Evolutionary conservation across 1,140 invertebrate genomes (phyloP), one percentile per base, ranked within the genome.

Genomic region (Harlomillsia oculata): DNA sequence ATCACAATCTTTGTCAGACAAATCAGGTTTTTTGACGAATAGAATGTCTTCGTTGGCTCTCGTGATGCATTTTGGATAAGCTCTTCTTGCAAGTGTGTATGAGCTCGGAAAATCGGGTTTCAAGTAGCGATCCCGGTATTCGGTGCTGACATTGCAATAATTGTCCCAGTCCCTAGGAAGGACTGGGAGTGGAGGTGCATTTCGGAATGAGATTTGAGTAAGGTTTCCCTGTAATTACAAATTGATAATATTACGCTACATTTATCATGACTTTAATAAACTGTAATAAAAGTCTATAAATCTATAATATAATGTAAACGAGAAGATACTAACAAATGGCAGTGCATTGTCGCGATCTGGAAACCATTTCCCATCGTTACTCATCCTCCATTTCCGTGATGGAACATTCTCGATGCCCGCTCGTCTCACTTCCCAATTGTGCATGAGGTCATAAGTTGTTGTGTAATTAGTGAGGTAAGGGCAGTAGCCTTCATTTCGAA

Each of bases 121-220:
- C 5, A 20, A 16, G 41, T 28, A 64, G 13, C 37, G 32, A 0
- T 23, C 13, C 29, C 34, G 26, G 21, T 60, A 58, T 13, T 53
- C 51, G 0, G 62, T 64, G 4, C 44, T 40, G 13, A 25, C 45
- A 8, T 41, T 57, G 26, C 44, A 25, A 34, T 64, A 64, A 2
- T 51, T 40, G 13, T 64, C 44, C 62, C 62, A 64, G 45, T 64
- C 62, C 21, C 59, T 64, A n/a, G 62, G 58, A 30, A 64, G 39
- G 8, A 56, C 18, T 18, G 62, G 62, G 18, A 64, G 32, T 34
- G 53, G 58, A 14, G 62, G 62, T 25, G 43, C 54, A 49, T 58
- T n/a, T 2, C 62, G 58, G 43, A 52, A 64, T 9, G 50, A 51
- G 39, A 50, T 26, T 37, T 60, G 59, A 14, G 62, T 64, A 21